Percentiles rank a stretch among this genome's conserved stretches.
Evolutionary conservation across 2,888 invertebrate genomes (phyloP).

Genomic region (Chaitophorus viminalis): DNA sequence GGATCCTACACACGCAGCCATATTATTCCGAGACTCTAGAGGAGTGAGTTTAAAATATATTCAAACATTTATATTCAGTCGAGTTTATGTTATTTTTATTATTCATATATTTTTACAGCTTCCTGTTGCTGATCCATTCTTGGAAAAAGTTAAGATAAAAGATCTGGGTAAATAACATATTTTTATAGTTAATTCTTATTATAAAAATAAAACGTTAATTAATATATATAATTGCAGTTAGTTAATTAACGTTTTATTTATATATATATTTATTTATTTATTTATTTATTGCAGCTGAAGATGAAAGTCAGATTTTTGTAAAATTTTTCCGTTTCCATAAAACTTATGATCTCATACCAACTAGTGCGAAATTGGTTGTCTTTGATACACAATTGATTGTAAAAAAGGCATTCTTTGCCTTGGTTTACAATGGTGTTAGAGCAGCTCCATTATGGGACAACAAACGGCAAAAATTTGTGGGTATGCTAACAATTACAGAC

Average conservation of each 20-base stretch:
- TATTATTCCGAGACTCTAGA: slow-evolving; percentile 89
- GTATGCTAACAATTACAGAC: slow-evolving; percentile 99
- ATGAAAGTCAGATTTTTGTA: slow-evolving; percentile 96
- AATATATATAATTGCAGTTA: too few species aligned
- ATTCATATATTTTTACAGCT: slow-evolving; percentile 73
- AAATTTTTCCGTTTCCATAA: slow-evolving; percentile 99
- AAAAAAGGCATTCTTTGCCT: slow-evolving; percentile 98
- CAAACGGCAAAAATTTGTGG: slow-evolving; percentile 89
- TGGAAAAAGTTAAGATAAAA: slow-evolving; percentile 84
- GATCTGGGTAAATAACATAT: slow-evolving; percentile 73
- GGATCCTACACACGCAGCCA: slow-evolving; percentile 90
- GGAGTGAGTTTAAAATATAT: slow-evolving; percentile 79
- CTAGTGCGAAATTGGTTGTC: slow-evolving; percentile 98
- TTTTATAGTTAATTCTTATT: neutral
- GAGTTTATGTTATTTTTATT: slow-evolving; percentile 9
- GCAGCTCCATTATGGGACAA: slow-evolving; percentile 99
- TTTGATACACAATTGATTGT: slow-evolving; percentile 98
- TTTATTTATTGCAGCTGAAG: slow-evolving; percentile 84
- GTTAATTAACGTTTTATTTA: neutral
- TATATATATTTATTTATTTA: slow-evolving; percentile 63
- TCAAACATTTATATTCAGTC: neutral
- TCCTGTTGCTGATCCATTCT: slow-evolving; percentile 89
- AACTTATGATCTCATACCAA: slow-evolving; percentile 99
- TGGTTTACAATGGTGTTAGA: slow-evolving; percentile 97
- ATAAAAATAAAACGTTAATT: slow-evolving; percentile 62